Evolutionary conservation across 2,888 invertebrate species (phyloP).

Genomic region (Crepidodera aurea): DNA sequence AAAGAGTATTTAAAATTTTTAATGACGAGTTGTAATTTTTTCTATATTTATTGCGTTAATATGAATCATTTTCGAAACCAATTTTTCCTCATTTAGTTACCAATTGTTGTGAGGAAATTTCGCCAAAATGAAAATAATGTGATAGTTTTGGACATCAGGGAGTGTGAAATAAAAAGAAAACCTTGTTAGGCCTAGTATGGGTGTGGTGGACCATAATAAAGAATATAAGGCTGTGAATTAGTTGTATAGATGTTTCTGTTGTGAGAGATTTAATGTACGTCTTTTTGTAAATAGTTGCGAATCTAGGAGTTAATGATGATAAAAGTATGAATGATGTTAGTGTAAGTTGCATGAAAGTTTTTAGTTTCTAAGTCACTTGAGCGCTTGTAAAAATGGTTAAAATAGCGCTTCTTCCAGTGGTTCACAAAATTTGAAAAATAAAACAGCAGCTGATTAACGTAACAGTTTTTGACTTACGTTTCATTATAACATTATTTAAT

Average conservation of each 20-base stretch:
- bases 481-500: not conserved
- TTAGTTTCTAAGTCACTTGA: not conserved
- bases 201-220: conserved; percentile 14
- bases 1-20: too few species aligned
- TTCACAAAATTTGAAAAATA: too few species aligned
- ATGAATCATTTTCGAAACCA: too few species aligned
- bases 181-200: not conserved
- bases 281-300: conserved; percentile 6
- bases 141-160: not conserved
- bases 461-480: not conserved
- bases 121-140: not conserved
- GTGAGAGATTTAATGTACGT: conserved; percentile 1
- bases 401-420: too few species aligned
- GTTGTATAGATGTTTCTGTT: conserved; percentile 2
- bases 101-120: too few species aligned
- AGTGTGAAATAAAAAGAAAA: not conserved
- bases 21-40: too few species aligned
- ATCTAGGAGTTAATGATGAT: not conserved
- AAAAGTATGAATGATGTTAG: not conserved
- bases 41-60: too few species aligned
- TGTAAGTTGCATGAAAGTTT: not conserved
- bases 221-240: conserved; percentile 20
- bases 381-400: not conserved
- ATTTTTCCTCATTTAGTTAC: too few species aligned
- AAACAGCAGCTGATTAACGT: too few species aligned